Conservation (phyloP, 2,113 vertebrate species). For the Neotragus moschatus region DNA sequence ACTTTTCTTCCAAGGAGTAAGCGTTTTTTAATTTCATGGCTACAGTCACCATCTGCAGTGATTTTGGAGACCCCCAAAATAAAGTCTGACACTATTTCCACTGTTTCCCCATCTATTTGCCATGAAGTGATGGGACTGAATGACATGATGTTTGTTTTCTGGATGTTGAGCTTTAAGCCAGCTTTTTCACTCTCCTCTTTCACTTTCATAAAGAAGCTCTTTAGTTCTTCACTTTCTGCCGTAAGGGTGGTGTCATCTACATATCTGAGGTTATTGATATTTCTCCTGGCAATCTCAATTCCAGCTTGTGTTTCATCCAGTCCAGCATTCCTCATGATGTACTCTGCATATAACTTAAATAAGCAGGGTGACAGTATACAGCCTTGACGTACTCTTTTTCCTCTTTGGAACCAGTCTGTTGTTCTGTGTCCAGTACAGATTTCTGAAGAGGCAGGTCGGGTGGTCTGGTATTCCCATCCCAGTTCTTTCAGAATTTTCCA, state of each 20-base stretch:
- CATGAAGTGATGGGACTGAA: not conserved
- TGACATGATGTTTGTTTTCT: not conserved
- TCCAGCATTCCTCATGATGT: not conserved
- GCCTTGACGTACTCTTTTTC: not conserved
- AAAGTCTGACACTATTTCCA: not conserved
- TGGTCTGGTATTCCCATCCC: not conserved
- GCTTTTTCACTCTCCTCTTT: not conserved
- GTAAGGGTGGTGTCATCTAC: not conserved
- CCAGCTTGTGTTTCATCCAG: not conserved
- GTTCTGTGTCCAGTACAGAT: not conserved
- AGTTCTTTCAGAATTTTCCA: not conserved
- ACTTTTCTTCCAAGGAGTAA: not conserved
- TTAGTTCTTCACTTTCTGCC: not conserved
- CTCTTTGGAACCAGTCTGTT: not conserved
- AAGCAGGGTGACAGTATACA: not conserved
- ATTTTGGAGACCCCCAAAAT: not conserved
- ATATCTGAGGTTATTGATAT: not conserved
- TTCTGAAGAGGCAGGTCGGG: not conserved
- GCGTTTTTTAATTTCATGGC: not conserved
- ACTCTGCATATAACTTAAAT: not conserved
- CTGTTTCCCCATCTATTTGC: not conserved
- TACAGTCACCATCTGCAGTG: not conserved
- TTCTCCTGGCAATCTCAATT: not conserved
- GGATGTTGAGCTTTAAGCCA: not conserved
- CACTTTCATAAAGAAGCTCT: not conserved